Base-by-base conservation (phyloP, 2,888 invertebrate genomes). In the Agonopterix heracliana region DNA sequence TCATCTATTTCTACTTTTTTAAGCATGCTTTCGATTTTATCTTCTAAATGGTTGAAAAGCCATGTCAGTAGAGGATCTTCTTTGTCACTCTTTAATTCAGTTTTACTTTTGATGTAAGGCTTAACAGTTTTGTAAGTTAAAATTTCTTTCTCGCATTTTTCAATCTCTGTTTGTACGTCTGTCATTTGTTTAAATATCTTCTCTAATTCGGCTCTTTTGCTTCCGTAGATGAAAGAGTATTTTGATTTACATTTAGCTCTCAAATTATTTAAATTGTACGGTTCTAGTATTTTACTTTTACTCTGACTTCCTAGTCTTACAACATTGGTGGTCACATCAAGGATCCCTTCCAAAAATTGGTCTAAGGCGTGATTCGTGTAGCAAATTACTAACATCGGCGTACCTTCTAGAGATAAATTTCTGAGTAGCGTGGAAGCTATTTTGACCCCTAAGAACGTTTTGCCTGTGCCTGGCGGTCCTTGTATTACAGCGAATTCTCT, bases 381-480 rank as follows among this genome's bases (percentile, higher is more conserved):
- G 64, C 95, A 95, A 13, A 96, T 92, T 0, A 96, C 85, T 9
- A 96, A 79, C 71, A 96, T 93, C 1, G 94, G 94, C 2, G 82
- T 80, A n/a, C 81, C 81, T 56, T 87, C 85, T n/a, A 89, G 66
- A 8, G 87, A 83, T 9, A 85, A 57, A 68, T 94, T 95, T 51
- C 89, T 75, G 1, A 96, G 72, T 17, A 96, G 67, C 0, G 91
- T 90, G 48, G 92, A 84, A 0, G 93, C 92, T 13, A 97, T 91
- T 89, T 94, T 93, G 34, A 95, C 80, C 0, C 96, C 96, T 53
- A 96, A 74, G 71, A 90, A 94, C 0, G 96, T 96, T 86, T 96
- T 96, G 0, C 96, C 96, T 0, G 96, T 96, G 2, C 96, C 96
- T 0, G 96, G 96, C 0, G 96, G 96, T 0, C 96, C 96, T 85